A percentile compares a stretch with the other conserved stretches of the same genome.
These are phyloP conservation scores for Ceraclea dissimilis DNA, from an alignment of 2,888 invertebrate genomes.

Conservation along the genomic window DNA sequence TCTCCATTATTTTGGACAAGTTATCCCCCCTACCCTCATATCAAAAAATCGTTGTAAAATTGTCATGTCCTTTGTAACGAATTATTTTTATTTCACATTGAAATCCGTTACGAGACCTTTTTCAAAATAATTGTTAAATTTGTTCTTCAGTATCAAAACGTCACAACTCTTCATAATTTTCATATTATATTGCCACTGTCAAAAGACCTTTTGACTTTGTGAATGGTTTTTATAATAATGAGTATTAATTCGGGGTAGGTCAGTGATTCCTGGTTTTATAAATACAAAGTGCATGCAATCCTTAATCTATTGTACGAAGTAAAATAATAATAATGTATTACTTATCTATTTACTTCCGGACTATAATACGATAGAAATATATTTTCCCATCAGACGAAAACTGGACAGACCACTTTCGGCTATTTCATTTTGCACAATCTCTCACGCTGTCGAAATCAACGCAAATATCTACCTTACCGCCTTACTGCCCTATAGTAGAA, in stretches of 20 bases:
- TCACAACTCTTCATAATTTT: not conserved
- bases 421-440: too few relatives aligned
- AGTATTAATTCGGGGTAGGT: constrained; percentile 18
- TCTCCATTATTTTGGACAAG: constrained; percentile 6
- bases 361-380: constrained; percentile 12
- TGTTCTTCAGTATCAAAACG: not conserved
- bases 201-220: not conserved
- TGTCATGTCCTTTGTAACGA: constrained; percentile 34
- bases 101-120: constrained; percentile 15
- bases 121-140: constrained; percentile 14
- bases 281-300: constrained; percentile 6
- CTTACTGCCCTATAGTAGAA: constrained; percentile 5
- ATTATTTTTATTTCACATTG: constrained; percentile 27
- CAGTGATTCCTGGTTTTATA: constrained; percentile 14
- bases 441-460: constrained; percentile 11
- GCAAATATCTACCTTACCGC: not conserved
- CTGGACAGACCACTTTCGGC: constrained; percentile 44
- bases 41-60: constrained; percentile 21
- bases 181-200: not conserved
- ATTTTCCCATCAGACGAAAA: constrained; percentile 30
- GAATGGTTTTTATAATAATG: constrained; percentile 10
- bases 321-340: constrained; percentile 2
- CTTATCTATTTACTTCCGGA: constrained; percentile 7
- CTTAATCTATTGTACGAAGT: not conserved
- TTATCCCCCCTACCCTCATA: constrained; percentile 11